phyloP scores from a whole-genome alignment of 2,797 vertebrate species.

The Acipenser transmontanus region DNA sequence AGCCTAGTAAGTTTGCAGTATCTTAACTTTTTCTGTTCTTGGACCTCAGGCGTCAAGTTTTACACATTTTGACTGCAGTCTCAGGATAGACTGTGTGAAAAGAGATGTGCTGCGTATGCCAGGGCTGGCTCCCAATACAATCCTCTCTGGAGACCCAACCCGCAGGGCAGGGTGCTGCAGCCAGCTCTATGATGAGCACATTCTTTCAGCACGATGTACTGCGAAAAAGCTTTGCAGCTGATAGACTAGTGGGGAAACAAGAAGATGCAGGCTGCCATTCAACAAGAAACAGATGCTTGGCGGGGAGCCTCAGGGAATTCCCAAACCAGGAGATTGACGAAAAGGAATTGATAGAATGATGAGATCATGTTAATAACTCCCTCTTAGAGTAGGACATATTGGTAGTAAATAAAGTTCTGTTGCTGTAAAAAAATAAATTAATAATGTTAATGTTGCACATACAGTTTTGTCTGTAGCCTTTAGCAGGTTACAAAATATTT shows the following conservation, averaged over 20 bases:
- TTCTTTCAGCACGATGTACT: neutral
- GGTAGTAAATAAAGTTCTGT: no score
- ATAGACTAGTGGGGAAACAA: neutral
- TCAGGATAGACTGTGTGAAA: no score
- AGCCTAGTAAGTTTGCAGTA: no score
- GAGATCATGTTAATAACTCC: neutral
- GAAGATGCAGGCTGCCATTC: neutral
- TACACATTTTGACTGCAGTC: no score
- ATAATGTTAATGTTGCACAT: no score
- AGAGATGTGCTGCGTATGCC: no score
- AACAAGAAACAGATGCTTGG: constrained; percentile 16
- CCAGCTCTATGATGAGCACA: neutral
- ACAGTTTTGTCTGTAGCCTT: no score
- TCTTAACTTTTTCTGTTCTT: no score
- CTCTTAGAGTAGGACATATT: no score
- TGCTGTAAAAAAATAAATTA: no score
- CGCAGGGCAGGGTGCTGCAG: neutral
- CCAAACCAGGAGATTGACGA: neutral
- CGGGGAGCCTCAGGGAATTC: neutral
- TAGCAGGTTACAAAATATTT: no score
- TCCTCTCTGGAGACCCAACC: constrained; percentile 5
- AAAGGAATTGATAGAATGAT: neutral
- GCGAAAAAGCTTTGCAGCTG: neutral
- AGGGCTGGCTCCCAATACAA: neutral
- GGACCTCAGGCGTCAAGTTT: no score